A percentile compares a stretch with the other conserved stretches of the same genome.
These are phyloP conservation scores for Lophura nycthemera DNA, from an alignment of 2,113 vertebrate species.

Conservation along the genomic window DNA sequence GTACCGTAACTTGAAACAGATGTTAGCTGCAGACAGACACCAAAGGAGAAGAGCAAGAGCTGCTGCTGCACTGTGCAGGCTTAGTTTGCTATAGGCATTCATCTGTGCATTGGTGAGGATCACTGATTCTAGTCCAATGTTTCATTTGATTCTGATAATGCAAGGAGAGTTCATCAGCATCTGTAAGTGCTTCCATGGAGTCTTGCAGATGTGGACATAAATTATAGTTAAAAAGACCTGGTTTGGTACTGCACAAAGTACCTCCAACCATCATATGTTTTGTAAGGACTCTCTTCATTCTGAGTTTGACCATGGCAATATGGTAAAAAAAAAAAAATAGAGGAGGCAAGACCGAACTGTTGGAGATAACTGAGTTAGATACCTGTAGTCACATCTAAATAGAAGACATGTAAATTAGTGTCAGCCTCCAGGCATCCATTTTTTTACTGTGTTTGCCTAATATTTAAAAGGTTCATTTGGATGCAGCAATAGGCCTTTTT, in stretches of 20 bases:
- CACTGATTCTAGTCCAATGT: not conserved
- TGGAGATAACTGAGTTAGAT: slow-evolving; percentile 29
- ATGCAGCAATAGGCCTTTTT: slow-evolving; percentile 35
- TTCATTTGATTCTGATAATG: not conserved
- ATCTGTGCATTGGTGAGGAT: slow-evolving; percentile 26
- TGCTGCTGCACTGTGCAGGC: slow-evolving; percentile 18
- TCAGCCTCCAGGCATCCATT: slow-evolving; percentile 22
- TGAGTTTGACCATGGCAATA: not conserved
- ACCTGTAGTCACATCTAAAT: slow-evolving; percentile 25
- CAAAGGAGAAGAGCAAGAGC: slow-evolving; percentile 36
- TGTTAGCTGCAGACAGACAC: slow-evolving; percentile 46
- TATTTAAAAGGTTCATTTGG: slow-evolving; percentile 55
- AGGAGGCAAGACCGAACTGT: slow-evolving; percentile 4
- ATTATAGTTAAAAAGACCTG: not conserved
- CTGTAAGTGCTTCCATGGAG: slow-evolving; percentile 21
- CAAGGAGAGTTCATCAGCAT: not conserved
- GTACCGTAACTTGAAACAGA: slow-evolving; percentile 42
- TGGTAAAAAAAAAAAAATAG: not conserved
- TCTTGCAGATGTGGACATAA: slow-evolving; percentile 45
- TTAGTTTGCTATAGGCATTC: slow-evolving; percentile 47
- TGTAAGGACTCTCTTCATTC: not conserved
- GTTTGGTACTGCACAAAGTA: not conserved
- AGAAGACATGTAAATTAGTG: slow-evolving; percentile 23
- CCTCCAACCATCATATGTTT: not conserved
- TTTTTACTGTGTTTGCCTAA: not conserved